phyloP scores from a whole-genome alignment of 2,888 invertebrate species.

The Zaprionus lineosus region DNA sequence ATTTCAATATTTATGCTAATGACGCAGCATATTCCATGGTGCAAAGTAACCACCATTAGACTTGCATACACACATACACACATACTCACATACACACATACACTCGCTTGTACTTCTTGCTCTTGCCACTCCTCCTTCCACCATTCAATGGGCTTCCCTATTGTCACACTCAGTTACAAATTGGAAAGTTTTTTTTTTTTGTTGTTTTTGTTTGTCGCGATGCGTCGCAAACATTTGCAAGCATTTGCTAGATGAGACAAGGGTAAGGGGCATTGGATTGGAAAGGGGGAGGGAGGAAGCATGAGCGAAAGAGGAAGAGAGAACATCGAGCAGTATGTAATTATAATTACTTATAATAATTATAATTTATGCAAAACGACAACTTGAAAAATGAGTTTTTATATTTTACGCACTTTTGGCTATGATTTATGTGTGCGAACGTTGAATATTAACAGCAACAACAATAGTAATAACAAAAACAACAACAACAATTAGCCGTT shows the following conservation, averaged over 20 bases:
- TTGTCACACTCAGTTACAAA: conserved; percentile 38
- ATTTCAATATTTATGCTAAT: conserved; percentile 29
- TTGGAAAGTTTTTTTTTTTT: conserved; percentile 14
- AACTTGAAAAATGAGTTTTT: conserved; percentile 25
- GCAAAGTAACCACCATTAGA: too few relatives aligned
- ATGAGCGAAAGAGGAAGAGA: background rate
- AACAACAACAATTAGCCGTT: conserved; percentile 60
- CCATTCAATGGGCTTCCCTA: background rate
- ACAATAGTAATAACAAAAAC: too few relatives aligned
- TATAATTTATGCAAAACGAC: conserved; percentile 62
- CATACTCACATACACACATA: background rate
- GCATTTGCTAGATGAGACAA: conserved; percentile 57
- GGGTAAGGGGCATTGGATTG: too few relatives aligned
- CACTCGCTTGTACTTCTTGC: background rate
- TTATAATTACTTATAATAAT: conserved; percentile 36
- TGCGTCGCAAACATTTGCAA: conserved; percentile 60
- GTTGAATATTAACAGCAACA: conserved; percentile 78
- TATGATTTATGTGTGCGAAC: conserved; percentile 67
- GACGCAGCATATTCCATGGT: conserved; percentile 38
- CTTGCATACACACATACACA: conserved; percentile 19
- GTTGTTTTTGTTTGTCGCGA: conserved; percentile 19
- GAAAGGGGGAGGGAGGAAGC: background rate
- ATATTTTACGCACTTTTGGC: conserved; percentile 65
- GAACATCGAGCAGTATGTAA: background rate
- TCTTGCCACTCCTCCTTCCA: too few relatives aligned